Evolutionary conservation across 2,888 invertebrate species (phyloP).

Genomic region (Alloplasta piceator): DNA sequence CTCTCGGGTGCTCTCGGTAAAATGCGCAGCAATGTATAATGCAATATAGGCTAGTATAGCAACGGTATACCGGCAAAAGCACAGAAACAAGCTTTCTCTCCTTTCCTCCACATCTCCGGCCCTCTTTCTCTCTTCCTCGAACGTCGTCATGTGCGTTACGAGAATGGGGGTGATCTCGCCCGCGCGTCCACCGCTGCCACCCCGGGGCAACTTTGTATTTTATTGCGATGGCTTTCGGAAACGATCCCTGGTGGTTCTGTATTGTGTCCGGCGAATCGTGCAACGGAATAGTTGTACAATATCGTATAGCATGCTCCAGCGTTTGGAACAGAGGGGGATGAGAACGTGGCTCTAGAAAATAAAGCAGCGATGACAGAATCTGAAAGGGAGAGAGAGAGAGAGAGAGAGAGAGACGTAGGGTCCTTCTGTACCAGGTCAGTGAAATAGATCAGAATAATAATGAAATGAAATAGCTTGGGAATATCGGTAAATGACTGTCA

Average conservation of each 20-base stretch:
- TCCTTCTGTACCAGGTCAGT: not conserved
- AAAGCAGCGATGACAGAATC: slow-evolving; percentile 51
- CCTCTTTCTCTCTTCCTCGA: slow-evolving; percentile 3
- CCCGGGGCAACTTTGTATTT: slow-evolving; percentile 66
- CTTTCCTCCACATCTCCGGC: not conserved
- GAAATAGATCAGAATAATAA: slow-evolving; percentile 38
- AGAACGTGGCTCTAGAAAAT: slow-evolving; percentile 39
- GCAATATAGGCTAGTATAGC: slow-evolving; percentile 58
- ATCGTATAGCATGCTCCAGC: slow-evolving; percentile 36
- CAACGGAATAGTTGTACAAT: slow-evolving; percentile 39
- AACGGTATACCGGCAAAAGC: slow-evolving; percentile 42
- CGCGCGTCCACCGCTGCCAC: slow-evolving; percentile 42
- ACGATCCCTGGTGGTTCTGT: slow-evolving; percentile 63
- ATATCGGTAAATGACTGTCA: slow-evolving; percentile 17
- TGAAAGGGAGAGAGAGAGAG: slow-evolving; percentile 12
- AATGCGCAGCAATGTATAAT: slow-evolving; percentile 63
- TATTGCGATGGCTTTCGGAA: slow-evolving; percentile 67
- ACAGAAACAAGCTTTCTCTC: slow-evolving; percentile 13
- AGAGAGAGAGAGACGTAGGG: not conserved
- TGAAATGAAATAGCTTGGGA: slow-evolving; percentile 22
- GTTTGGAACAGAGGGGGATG: slow-evolving; percentile 1
- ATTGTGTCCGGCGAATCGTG: slow-evolving; percentile 61
- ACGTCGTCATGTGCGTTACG: slow-evolving; percentile 57
- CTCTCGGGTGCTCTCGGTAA: slow-evolving; percentile 59
- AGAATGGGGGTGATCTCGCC: slow-evolving; percentile 4